Base-by-base conservation (phyloP, 2,888 invertebrate genomes). In the Tubiluchus corallicola region DNA sequence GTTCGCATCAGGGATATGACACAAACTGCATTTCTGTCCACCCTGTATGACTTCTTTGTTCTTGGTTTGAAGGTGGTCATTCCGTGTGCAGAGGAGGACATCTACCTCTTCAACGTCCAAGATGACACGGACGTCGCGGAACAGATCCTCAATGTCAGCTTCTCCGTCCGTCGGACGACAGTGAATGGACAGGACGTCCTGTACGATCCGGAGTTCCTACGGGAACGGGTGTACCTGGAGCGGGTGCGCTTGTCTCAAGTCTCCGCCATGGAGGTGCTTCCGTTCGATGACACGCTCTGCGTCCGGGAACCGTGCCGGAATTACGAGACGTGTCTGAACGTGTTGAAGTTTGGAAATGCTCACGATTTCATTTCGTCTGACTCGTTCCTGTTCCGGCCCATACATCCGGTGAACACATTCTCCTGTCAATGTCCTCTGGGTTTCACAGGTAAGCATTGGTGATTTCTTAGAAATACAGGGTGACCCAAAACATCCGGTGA, bases 221-320 rank as follows among this genome's bases (percentile, higher is more conserved):
- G 88, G 54, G 94, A 94, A 63, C 71, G 82, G 17, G 84, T 94
- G n/a, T 94, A 94, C 63, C 68, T 94, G 16, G 87, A 92, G 58
- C 72, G 90, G 21, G 78, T 80, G 0, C 80, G 85, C 5, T 66
- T 94, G 17, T 84, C 87, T 0, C 72, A 83, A 47, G 67, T 92
- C 2, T 83, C 90, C 2, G 85, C 85, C 1, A 79, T 53, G 2
- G 52, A 82, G 73, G 83, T 94, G 0, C 66, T 92, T 4, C 90
- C 94, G 0, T 94, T 94, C 63, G 90, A 90, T 59, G 94, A 96
- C 62, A 90, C 92, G 66, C 72, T 94, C 0, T 96, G 94, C 63
- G 82, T 92, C 0, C 74, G 82, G 43, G 94, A 96, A 59, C 92
- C 92, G 0, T 96, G 94, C 57, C 69, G 87, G 2, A 90, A 92